Base-by-base conservation (phyloP, 2,797 vertebrate species). In the Amblyopsis hoosieri region DNA sequence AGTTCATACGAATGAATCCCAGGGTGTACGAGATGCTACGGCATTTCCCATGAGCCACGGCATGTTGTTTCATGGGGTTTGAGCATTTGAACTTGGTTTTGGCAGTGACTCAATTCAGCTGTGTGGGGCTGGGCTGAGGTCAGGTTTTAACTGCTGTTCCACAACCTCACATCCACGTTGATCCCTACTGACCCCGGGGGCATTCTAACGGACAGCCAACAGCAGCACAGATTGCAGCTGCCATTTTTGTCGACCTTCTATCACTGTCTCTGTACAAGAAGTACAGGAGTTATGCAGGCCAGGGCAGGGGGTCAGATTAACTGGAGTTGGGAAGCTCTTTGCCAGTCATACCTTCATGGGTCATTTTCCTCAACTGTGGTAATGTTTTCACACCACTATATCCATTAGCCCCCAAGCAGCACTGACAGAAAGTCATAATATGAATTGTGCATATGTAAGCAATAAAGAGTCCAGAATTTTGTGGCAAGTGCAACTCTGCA, bases 381-480 rank as follows among this genome's bases (percentile, higher is more conserved):
- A 69, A 79, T 79, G 78, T 87, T 85, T 82, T 85, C 62, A 76
- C 67, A 69, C 66, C 53, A 60, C 79, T 75, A 66, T 45, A 70
- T 60, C 76, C 67, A 66, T 71, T 37, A 66, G 57, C 60, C 74
- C 66, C 68, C 3, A 54, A 68, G 77, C 72, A 74, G 78, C 76
- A 71, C 60, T 51, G 70, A 64, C 79, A 74, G 64, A 76, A 81
- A 72, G 45, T 62, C 71, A 72, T 78, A 80, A 81, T 74, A 76
- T 64, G 74, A 76, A 81, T 56, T 69, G 62, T 73, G 75, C 85
- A 86, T 81, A 74, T 87, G 86, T 87, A 65, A 81, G 80, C 84
- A 75, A 88, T 86, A 87, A 89, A 81, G 76, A 85, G 50, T 69
- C 75, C 60, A 48, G 61, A 80, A 75, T 80, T 73, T 77, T 79